phyloP scores from a whole-genome alignment of 2,113 vertebrate genomes.

The Epinephelus fuscoguttatus region DNA sequence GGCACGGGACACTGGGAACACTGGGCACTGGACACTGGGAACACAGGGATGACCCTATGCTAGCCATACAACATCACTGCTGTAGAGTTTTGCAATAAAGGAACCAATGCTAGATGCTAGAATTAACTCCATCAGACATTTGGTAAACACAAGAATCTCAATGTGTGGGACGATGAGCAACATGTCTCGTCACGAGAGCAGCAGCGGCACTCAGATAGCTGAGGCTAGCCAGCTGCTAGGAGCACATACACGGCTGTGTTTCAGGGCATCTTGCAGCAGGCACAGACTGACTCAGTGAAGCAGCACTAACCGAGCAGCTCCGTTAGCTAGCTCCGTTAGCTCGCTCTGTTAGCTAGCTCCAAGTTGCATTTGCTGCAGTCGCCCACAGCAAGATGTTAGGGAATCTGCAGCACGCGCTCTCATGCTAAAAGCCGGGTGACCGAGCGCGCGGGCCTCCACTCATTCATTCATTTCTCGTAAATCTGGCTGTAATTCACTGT shows the following conservation, averaged over 20 bases:
- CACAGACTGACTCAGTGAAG: conserved; percentile 4
- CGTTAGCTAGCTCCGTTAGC: background rate
- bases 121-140: background rate
- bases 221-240: conserved; percentile 19
- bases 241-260: background rate
- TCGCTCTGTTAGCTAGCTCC: conserved; percentile 12
- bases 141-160: conserved; percentile 43
- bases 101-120: no score
- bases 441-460: conserved; percentile 61
- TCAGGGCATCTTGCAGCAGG: conserved; percentile 34
- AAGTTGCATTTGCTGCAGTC: conserved; percentile 76
- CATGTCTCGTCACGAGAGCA: conserved; percentile 49
- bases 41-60: no score
- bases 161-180: conserved; percentile 27
- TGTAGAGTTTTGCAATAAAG: background rate
- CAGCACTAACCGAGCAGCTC: background rate
- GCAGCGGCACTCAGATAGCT: conserved; percentile 13
- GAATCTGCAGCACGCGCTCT: conserved; percentile 75
- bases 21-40: no score
- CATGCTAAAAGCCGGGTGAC: conserved; percentile 66
- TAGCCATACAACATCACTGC: no score
- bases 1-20: no score
- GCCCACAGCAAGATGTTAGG: conserved; percentile 67
- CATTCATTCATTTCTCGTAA: conserved; percentile 64
- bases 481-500: background rate